These are phyloP conservation scores for Arrhopalites spinosus DNA, from an alignment of 2,888 invertebrate species.

Conservation along the genomic window DNA sequence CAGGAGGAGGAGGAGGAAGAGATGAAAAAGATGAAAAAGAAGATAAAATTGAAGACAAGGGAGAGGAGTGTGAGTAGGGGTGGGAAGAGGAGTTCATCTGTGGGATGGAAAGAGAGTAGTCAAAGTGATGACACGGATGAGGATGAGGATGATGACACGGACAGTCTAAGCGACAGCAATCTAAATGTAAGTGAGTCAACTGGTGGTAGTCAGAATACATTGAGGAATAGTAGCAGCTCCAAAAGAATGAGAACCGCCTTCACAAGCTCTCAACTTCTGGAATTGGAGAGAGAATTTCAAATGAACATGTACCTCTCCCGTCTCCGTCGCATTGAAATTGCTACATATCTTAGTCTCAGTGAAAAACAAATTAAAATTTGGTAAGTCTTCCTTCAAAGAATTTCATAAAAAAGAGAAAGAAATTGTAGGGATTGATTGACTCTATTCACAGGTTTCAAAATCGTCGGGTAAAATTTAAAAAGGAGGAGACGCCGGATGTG, in stretches of 20 bases:
- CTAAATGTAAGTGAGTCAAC: not conserved
- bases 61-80: not conserved
- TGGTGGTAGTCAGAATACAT: not conserved
- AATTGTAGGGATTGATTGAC: too few relatives aligned
- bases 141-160: not conserved
- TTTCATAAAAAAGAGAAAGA: too few relatives aligned
- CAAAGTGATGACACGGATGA: not conserved
- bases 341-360: conserved; percentile 81
- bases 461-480: not conserved
- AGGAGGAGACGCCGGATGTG: conserved; percentile 31
- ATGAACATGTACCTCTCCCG: conserved; percentile 89
- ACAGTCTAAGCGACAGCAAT: conserved; percentile 19
- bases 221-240: conserved; percentile 63
- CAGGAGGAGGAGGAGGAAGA: too few relatives aligned
- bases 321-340: conserved; percentile 88
- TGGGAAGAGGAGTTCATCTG: not conserved
- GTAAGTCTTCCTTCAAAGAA: too few relatives aligned
- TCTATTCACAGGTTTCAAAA: not conserved
- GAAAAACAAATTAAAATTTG: conserved; percentile 96
- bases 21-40: not conserved
- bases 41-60: not conserved
- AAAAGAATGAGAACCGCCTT: conserved; percentile 92
- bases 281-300: conserved; percentile 86
- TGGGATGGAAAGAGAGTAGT: not conserved
- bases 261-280: conserved; percentile 84